Evolutionary conservation across 1,140 invertebrate genomes (phyloP).

Genomic region (Aradophagus sp.): DNA sequence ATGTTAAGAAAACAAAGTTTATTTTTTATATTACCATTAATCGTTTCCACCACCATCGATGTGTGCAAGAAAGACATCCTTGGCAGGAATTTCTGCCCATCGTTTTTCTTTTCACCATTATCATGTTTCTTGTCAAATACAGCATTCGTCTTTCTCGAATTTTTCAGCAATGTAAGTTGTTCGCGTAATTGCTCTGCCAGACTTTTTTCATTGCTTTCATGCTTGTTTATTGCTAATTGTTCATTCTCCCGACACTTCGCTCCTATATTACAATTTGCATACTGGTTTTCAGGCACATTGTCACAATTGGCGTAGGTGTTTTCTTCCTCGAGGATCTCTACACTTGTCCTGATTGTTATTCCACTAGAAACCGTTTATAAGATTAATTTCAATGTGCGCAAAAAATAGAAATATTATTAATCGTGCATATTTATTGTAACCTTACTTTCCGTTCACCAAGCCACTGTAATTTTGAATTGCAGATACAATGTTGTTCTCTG

Average conservation of each 20-base stretch:
- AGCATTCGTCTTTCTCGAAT: background rate
- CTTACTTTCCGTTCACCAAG: slow-evolving; percentile 9
- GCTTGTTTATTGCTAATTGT: slow-evolving; percentile 38
- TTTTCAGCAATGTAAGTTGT: slow-evolving; percentile 49
- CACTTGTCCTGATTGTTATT: slow-evolving; percentile 15
- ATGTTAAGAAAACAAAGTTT: too few relatives aligned
- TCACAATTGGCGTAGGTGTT: slow-evolving; percentile 66
- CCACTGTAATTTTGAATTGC: background rate
- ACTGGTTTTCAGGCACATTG: slow-evolving; percentile 52
- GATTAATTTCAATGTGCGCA: background rate
- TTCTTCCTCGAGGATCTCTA: slow-evolving; percentile 41
- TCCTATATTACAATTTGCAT: slow-evolving; percentile 58
- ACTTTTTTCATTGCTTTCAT: slow-evolving; percentile 36
- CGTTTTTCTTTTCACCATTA: slow-evolving; percentile 1
- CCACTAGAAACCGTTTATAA: background rate
- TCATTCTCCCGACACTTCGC: too few relatives aligned
- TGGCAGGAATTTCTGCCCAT: slow-evolving; percentile 22
- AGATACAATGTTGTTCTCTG: background rate
- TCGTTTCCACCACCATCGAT: slow-evolving; percentile 8
- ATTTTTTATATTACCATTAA: slow-evolving; percentile 31
- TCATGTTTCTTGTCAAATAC: slow-evolving; percentile 2
- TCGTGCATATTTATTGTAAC: background rate
- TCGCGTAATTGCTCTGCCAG: slow-evolving; percentile 61
- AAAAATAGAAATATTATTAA: background rate
- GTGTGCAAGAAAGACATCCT: slow-evolving; percentile 65